phyloP scores from a whole-genome alignment of 2,113 vertebrate genomes.

The Electrona antarctica region DNA sequence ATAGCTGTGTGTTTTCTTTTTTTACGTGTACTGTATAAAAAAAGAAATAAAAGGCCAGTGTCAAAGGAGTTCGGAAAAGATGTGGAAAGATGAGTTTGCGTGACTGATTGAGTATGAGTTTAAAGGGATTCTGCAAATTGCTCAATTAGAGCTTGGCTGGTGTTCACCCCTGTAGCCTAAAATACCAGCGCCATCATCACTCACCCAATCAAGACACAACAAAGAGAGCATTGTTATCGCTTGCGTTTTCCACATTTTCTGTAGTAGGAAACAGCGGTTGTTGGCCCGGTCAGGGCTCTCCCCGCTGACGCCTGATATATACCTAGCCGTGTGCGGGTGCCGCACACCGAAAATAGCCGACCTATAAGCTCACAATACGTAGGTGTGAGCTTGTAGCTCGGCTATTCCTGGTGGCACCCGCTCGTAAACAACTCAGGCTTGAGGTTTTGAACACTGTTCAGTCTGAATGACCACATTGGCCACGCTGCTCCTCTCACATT shows the following conservation, averaged over 20 bases:
- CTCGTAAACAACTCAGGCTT: background rate
- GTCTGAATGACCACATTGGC: constrained; percentile 47
- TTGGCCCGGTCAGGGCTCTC: constrained; percentile 11
- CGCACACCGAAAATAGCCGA: too few relatives aligned
- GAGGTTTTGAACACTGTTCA: constrained; percentile 31
- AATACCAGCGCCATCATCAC: constrained; percentile 16
- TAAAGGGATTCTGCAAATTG: constrained; percentile 46
- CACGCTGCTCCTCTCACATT: constrained; percentile 33
- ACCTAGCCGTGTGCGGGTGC: too few relatives aligned
- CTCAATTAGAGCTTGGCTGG: constrained; percentile 34
- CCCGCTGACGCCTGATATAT: background rate
- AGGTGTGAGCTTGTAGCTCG: too few relatives aligned
- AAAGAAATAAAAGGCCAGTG: background rate
- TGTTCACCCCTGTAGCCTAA: background rate
- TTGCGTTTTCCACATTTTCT: constrained; percentile 23
- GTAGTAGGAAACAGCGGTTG: constrained; percentile 19
- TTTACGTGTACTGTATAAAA: background rate
- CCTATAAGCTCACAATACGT: too few relatives aligned
- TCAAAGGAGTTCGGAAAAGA: background rate
- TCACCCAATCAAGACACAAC: constrained; percentile 30
- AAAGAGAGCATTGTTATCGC: constrained; percentile 51
- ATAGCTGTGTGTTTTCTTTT: background rate
- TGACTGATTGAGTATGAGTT: constrained; percentile 22
- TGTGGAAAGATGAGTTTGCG: constrained; percentile 10
- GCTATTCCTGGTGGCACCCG: too few relatives aligned